phyloP scores from a whole-genome alignment of 2,888 invertebrate species.

The Caenorhabditis wallacei region DNA sequence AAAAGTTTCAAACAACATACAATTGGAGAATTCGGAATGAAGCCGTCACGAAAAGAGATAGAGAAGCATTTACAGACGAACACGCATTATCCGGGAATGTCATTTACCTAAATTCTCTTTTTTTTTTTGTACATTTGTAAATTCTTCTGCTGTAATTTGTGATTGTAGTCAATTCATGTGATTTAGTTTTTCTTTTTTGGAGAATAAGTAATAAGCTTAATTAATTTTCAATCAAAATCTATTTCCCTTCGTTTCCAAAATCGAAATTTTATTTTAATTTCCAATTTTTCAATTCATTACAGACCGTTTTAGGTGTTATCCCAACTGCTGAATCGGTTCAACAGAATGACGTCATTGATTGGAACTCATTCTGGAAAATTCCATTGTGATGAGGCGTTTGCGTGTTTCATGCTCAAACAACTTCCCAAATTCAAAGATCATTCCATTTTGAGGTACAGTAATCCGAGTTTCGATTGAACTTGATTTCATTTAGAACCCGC shows the following conservation, averaged over 20 bases:
- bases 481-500: slow-evolving; percentile 85
- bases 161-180: no score
- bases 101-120: slow-evolving; percentile 34
- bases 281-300: no score
- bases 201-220: no score
- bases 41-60: background rate
- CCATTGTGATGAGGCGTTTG: slow-evolving; percentile 96
- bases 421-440: slow-evolving; percentile 91
- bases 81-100: slow-evolving; percentile 47
- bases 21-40: background rate
- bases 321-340: slow-evolving; percentile 7
- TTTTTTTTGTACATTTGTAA: background rate
- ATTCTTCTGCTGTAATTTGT: no score
- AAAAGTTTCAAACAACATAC: slow-evolving; percentile 21
- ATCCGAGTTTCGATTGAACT: background rate
- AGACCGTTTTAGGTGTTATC: slow-evolving; percentile 26
- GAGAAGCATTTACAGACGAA: slow-evolving; percentile 36
- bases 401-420: slow-evolving; percentile 92
- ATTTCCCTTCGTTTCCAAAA: background rate
- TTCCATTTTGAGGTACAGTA: slow-evolving; percentile 30
- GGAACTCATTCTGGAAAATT: slow-evolving; percentile 89
- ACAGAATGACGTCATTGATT: slow-evolving; percentile 81
- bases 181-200: no score
- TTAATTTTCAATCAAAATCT: background rate
- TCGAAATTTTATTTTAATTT: no score